Evolutionary conservation across 2,113 vertebrate genomes (phyloP).

Genomic region (Amia ocellicauda): DNA sequence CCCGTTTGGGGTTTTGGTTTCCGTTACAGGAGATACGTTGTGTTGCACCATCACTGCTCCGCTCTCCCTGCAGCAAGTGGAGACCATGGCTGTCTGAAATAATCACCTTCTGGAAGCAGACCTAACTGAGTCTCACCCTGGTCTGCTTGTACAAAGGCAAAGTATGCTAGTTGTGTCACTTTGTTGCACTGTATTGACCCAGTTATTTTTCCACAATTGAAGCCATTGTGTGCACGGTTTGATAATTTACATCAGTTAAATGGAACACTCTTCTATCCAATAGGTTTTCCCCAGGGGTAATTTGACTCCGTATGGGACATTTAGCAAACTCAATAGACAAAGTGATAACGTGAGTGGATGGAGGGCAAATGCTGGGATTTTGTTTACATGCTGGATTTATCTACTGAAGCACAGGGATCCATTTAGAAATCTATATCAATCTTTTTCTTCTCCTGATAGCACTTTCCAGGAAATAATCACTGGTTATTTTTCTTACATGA

Average conservation of each 20-base stretch:
- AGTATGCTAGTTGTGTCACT: slow-evolving; percentile 57
- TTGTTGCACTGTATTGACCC: slow-evolving; percentile 58
- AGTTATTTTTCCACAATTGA: slow-evolving; percentile 48
- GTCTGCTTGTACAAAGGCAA: too few species aligned
- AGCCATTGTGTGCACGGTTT: slow-evolving; percentile 36
- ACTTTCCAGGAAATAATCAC: not conserved
- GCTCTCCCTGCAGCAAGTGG: too few species aligned
- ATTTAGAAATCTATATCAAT: slow-evolving; percentile 57
- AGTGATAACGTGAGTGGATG: slow-evolving; percentile 54
- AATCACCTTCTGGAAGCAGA: too few species aligned
- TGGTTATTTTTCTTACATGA: not conserved
- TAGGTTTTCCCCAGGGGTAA: slow-evolving; percentile 56
- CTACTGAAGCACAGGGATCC: slow-evolving; percentile 40
- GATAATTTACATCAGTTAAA: slow-evolving; percentile 58
- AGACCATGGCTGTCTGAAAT: too few species aligned
- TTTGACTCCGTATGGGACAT: slow-evolving; percentile 52
- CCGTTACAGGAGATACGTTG: too few species aligned
- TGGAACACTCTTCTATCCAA: slow-evolving; percentile 57
- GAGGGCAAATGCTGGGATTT: slow-evolving; percentile 49
- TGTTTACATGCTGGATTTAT: slow-evolving; percentile 52
- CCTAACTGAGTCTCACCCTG: not conserved
- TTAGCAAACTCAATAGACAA: slow-evolving; percentile 61
- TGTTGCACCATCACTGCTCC: too few species aligned
- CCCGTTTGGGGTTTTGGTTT: too few species aligned
- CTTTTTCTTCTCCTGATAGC: slow-evolving; percentile 49